A percentile compares a stretch with the other conserved stretches of the same genome.
Conservation (phyloP, 2,113 vertebrate genomes). For the Ictalurus punctatus region DNA sequence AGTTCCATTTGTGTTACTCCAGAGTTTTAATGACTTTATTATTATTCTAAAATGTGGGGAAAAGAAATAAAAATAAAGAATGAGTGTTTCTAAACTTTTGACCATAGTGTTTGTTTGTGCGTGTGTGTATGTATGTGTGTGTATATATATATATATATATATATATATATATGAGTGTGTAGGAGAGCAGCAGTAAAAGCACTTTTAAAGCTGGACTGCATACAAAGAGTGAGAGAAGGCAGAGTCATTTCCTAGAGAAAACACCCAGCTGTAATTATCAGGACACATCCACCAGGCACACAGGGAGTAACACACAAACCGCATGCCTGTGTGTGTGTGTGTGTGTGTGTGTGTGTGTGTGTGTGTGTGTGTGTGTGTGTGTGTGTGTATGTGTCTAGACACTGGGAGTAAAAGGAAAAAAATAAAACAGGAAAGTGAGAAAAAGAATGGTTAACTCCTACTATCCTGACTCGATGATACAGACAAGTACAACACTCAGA, state of each 20-base stretch:
- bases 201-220: neutral
- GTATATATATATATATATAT: no score
- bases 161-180: neutral
- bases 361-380: constrained; percentile 22
- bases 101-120: no score
- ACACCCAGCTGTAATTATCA: constrained; percentile 42
- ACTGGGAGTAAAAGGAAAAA: neutral
- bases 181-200: constrained; percentile 11
- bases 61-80: no score
- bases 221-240: constrained; percentile 12
- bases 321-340: neutral
- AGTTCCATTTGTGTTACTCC: no score
- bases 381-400: neutral
- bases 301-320: neutral
- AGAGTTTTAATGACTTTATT: no score
- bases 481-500: neutral
- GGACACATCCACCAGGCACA: constrained; percentile 25
- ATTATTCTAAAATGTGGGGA: no score
- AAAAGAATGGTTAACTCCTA: constrained; percentile 5
- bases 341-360: neutral
- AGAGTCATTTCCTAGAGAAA: constrained; percentile 37
- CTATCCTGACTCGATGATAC: neutral
- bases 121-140: no score
- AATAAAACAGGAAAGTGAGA: constrained; percentile 11
- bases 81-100: no score